phyloP scores from a whole-genome alignment of 2,797 vertebrate genomes.

The Buceros bicornis region DNA sequence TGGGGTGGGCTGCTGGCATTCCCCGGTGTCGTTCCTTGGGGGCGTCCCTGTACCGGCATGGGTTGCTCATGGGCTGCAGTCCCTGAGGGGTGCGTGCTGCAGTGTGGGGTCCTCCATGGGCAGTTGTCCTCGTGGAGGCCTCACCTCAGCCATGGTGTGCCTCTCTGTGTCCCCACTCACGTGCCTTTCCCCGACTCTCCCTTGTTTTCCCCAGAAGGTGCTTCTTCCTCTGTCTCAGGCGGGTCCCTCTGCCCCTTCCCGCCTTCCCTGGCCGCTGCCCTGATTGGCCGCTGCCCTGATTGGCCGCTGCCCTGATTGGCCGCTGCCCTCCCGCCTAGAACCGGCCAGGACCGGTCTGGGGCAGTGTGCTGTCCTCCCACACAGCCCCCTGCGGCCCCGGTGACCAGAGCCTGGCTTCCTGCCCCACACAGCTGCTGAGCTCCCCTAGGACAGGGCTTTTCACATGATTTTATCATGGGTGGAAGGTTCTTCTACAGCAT shows the following conservation, averaged over 20 bases:
- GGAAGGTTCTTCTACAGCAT: neutral
- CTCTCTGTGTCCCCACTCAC: fast-evolving
- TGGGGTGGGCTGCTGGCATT: neutral
- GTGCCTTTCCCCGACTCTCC: neutral
- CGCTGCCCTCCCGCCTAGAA: neutral
- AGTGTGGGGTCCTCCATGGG: fast-evolving
- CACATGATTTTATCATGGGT: neutral
- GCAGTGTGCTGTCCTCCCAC: fast-evolving
- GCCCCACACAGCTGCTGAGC: fast-evolving
- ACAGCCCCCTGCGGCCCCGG: fast-evolving
- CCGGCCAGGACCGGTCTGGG: fast-evolving
- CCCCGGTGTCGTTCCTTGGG: neutral
- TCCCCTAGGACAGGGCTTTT: fast-evolving
- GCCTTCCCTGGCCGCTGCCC: neutral
- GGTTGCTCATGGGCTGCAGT: neutral
- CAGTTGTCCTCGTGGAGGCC: neutral
- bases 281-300: neutral
- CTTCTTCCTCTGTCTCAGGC: fast-evolving
- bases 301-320: neutral
- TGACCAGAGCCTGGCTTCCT: fast-evolving
- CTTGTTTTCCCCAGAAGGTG: fast-evolving
- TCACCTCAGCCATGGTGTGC: fast-evolving
- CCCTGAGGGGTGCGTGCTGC: neutral
- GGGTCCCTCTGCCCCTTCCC: neutral
- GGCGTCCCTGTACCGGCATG: fast-evolving